phyloP scores from a whole-genome alignment of 2,888 invertebrate genomes.

The Plagodis dolabraria region DNA sequence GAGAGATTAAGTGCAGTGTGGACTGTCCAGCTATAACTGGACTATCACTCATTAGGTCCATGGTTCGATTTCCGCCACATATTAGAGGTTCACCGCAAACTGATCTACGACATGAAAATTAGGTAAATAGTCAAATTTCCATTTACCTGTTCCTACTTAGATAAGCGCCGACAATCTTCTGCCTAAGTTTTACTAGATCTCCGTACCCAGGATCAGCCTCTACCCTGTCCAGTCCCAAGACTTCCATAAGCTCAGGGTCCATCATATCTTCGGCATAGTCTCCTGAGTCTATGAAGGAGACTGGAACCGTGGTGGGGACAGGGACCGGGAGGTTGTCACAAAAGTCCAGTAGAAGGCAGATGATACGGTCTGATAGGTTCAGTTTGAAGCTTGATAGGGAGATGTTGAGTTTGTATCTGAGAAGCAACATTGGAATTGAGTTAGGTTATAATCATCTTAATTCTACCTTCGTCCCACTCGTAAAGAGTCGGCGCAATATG shows the following conservation, averaged over 20 bases:
- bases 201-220: conserved; percentile 68
- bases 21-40: too few species aligned
- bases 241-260: conserved; percentile 59
- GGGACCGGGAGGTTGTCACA: conserved; percentile 75
- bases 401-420: conserved; percentile 90
- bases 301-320: conserved; percentile 75
- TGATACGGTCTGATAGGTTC: conserved; percentile 90
- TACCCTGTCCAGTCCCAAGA: conserved; percentile 62
- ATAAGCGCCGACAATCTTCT: conserved; percentile 75
- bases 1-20: too few species aligned
- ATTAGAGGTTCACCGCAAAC: too few species aligned
- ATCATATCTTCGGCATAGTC: conserved; percentile 66
- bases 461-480: too few species aligned
- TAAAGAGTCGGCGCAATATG: too few species aligned
- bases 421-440: not conserved
- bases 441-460: not conserved
- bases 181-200: conserved; percentile 68
- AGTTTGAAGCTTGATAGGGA: conserved; percentile 89
- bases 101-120: too few species aligned
- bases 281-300: conserved; percentile 75
- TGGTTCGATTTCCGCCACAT: too few species aligned
- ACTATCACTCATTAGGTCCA: too few species aligned
- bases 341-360: conserved; percentile 88
- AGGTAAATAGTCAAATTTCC: too few species aligned
- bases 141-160: conserved; percentile 66